Evolutionary conservation across 2,113 vertebrate species (phyloP).

Genomic region (Oncorhynchus mykiss): DNA sequence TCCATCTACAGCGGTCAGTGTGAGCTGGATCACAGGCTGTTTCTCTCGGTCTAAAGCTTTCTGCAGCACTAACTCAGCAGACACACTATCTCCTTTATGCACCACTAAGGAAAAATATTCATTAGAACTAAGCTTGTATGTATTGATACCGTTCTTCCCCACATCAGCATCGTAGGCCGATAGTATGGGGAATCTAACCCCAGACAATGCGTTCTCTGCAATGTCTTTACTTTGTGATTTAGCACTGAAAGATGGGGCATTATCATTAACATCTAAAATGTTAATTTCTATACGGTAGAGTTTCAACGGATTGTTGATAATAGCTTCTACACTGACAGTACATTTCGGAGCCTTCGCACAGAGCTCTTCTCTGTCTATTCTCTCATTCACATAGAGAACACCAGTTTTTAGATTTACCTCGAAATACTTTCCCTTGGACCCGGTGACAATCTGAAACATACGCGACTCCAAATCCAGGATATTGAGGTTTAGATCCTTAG

Average conservation of each 20-base stretch:
- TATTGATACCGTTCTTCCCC: conserved; percentile 69
- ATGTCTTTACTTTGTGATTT: conserved; percentile 68
- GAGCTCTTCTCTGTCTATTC: conserved; percentile 71
- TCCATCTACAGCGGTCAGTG: conserved; percentile 70
- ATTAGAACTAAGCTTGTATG: conserved; percentile 77
- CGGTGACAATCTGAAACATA: conserved; percentile 63
- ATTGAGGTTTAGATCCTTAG: conserved; percentile 57
- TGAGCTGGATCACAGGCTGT: conserved; percentile 61
- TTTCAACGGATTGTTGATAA: conserved; percentile 70
- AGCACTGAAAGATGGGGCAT: conserved; percentile 72
- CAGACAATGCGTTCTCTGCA: conserved; percentile 66
- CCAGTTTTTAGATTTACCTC: conserved; percentile 71
- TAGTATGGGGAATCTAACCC: conserved; percentile 70
- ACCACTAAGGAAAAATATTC: conserved; percentile 67
- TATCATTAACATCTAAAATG: conserved; percentile 83
- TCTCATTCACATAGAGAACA: conserved; percentile 66
- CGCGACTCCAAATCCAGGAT: conserved; percentile 51
- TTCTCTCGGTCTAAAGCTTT: conserved; percentile 77
- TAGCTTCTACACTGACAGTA: conserved; percentile 64
- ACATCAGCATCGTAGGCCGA: conserved; percentile 74
- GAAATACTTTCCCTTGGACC: conserved; percentile 59
- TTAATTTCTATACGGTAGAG: conserved; percentile 76
- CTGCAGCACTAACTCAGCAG: conserved; percentile 76
- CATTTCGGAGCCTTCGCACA: conserved; percentile 62
- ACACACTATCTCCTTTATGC: conserved; percentile 69